Percentiles rank a stretch among this genome's conserved stretches.
Conservation (phyloP, 2,797 vertebrate genomes). For the Merluccius polli region DNA sequence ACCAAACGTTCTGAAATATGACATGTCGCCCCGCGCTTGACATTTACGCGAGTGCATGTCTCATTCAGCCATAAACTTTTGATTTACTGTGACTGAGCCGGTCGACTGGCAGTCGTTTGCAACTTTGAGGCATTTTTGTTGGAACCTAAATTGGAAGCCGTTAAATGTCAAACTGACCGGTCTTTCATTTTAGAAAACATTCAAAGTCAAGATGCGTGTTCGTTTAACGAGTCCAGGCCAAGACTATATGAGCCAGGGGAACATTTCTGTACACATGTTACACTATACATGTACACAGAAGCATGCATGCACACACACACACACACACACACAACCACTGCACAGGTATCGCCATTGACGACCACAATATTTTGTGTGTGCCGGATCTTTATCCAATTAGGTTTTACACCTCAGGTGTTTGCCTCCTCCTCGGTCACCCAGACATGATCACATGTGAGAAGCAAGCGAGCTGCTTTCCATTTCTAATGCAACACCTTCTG, state of each 20-base stretch:
- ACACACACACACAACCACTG: neutral
- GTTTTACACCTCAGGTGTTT: slow-evolving; percentile 30
- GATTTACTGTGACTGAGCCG: neutral
- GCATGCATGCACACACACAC: neutral
- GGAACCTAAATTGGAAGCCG: neutral
- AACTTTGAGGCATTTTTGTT: neutral
- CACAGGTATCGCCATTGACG: slow-evolving; percentile 1
- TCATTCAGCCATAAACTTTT: neutral
- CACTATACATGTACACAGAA: neutral
- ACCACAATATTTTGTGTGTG: slow-evolving; percentile 5
- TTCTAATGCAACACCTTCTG: slow-evolving; percentile 47
- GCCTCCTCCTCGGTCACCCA: slow-evolving; percentile 48
- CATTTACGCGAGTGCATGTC: neutral
- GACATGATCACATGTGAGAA: slow-evolving; percentile 61
- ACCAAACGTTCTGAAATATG: neutral
- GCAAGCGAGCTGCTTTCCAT: slow-evolving; percentile 45
- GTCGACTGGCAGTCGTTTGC: neutral
- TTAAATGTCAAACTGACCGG: slow-evolving; percentile 14
- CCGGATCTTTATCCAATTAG: slow-evolving; percentile 36
- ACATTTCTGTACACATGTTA: neutral
- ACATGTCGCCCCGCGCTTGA: neutral
- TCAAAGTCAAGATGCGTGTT: slow-evolving; percentile 23
- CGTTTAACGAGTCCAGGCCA: slow-evolving; percentile 34
- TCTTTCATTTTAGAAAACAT: slow-evolving; percentile 31
- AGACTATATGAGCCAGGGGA: neutral